phyloP scores from a whole-genome alignment of 1,140 invertebrate genomes.

The Andricus grossulariae region DNA sequence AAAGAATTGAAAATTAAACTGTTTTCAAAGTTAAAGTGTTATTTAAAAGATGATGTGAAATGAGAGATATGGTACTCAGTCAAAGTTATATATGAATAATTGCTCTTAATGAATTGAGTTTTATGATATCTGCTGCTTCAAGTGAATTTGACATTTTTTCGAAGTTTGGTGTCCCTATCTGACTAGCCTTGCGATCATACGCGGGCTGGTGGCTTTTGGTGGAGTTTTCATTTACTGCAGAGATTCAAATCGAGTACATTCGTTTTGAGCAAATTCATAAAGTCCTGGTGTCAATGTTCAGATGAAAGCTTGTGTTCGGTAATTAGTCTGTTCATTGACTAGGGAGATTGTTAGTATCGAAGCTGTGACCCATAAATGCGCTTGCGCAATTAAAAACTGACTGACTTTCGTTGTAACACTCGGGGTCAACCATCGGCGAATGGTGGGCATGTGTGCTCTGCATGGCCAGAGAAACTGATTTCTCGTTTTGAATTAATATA shows the following conservation, averaged over 20 bases:
- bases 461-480: constrained; percentile 41
- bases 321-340: constrained; percentile 46
- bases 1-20: too few species aligned
- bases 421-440: constrained; percentile 43
- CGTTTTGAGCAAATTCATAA: constrained; percentile 35
- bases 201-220: constrained; percentile 33
- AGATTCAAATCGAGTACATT: not conserved
- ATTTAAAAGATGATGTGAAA: too few species aligned
- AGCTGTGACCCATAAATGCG: constrained; percentile 42
- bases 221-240: constrained; percentile 5
- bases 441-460: constrained; percentile 51
- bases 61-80: too few species aligned
- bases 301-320: constrained; percentile 48
- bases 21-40: too few species aligned
- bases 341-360: constrained; percentile 42
- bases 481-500: constrained; percentile 46
- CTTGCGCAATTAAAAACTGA: constrained; percentile 50
- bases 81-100: too few species aligned
- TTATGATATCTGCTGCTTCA: too few species aligned
- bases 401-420: constrained; percentile 42
- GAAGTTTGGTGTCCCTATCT: constrained; percentile 45
- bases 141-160: constrained; percentile 18
- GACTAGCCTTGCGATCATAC: constrained; percentile 41
- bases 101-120: too few species aligned
- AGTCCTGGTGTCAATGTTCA: constrained; percentile 48